These are phyloP conservation scores for Parotocinclus haroldoi DNA, from an alignment of 2,797 vertebrate genomes.

Conservation along the genomic window DNA sequence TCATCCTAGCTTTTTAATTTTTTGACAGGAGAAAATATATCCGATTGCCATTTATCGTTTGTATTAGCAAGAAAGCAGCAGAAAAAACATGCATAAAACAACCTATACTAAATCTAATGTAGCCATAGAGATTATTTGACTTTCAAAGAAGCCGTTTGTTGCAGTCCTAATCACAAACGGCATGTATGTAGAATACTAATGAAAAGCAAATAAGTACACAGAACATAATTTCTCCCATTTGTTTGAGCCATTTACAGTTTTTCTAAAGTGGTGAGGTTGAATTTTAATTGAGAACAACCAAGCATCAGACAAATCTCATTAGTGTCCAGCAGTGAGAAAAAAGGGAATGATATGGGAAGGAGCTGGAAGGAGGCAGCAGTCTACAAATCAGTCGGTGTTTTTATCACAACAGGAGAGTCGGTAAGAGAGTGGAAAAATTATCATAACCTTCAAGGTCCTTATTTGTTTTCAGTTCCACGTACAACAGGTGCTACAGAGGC, in stretches of 20 bases:
- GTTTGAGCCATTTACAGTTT: not conserved
- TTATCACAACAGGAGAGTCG: constrained; percentile 57
- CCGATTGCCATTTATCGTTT: too few species aligned
- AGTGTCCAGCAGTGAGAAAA: constrained; percentile 40
- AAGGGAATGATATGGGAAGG: constrained; percentile 38
- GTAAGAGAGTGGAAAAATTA: constrained; percentile 64
- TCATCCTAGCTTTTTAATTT: too few species aligned
- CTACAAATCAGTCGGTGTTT: constrained; percentile 52
- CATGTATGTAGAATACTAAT: too few species aligned
- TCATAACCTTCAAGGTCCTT: constrained; percentile 43
- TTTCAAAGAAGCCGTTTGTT: too few species aligned
- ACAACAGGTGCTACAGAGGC: constrained; percentile 26
- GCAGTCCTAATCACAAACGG: too few species aligned
- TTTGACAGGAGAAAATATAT: too few species aligned
- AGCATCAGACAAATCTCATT: constrained; percentile 41
- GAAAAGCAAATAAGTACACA: too few species aligned
- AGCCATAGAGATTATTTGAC: too few species aligned
- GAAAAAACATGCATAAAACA: too few species aligned
- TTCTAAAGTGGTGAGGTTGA: not conserved
- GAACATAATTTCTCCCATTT: constrained; percentile 19
- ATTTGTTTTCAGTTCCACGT: constrained; percentile 35
- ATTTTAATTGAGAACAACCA: constrained; percentile 44
- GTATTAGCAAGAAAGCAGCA: too few species aligned
- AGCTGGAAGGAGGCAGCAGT: constrained; percentile 5
- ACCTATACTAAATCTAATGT: too few species aligned